Conservation (phyloP, 2,888 invertebrate species). For the Shargacucullia verbasci region DNA sequence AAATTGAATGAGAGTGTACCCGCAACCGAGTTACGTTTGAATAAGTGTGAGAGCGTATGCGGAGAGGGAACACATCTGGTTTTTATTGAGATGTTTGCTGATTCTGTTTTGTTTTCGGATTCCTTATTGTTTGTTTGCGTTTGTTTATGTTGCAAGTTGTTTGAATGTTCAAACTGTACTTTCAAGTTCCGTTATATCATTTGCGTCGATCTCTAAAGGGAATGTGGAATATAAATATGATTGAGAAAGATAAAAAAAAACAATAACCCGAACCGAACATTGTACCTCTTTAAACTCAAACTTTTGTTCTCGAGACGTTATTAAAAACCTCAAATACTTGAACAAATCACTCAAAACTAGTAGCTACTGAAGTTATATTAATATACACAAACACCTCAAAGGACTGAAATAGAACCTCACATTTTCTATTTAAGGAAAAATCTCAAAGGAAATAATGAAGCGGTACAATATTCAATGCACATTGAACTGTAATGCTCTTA, state of each 20-base stretch:
- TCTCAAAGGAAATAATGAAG: conserved; percentile 65
- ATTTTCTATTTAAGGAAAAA: conserved; percentile 50
- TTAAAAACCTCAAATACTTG: neutral
- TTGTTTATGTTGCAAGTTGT: conserved; percentile 17
- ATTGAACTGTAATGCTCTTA: conserved; percentile 75
- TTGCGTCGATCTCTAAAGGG: neutral
- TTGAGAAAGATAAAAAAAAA: too few relatives aligned
- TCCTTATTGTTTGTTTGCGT: conserved; percentile 54
- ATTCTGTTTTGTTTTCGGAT: conserved; percentile 63
- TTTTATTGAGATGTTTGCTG: conserved; percentile 70
- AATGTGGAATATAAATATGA: neutral
- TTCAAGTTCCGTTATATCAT: conserved; percentile 1
- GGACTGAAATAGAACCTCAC: conserved; percentile 23
- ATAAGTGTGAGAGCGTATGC: conserved; percentile 80
- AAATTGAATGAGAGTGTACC: conserved; percentile 86
- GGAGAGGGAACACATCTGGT: conserved; percentile 73
- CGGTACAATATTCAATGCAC: conserved; percentile 59
- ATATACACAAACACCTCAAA: conserved; percentile 27
- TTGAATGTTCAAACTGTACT: conserved; percentile 7
- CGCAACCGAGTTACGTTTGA: conserved; percentile 78
- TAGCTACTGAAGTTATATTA: neutral
- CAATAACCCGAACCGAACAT: too few relatives aligned
- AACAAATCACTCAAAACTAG: neutral
- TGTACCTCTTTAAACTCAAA: too few relatives aligned
- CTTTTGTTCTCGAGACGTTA: too few relatives aligned